These are phyloP conservation scores for Archips crataeganus DNA, from an alignment of 2,888 invertebrate species.

Conservation along the genomic window DNA sequence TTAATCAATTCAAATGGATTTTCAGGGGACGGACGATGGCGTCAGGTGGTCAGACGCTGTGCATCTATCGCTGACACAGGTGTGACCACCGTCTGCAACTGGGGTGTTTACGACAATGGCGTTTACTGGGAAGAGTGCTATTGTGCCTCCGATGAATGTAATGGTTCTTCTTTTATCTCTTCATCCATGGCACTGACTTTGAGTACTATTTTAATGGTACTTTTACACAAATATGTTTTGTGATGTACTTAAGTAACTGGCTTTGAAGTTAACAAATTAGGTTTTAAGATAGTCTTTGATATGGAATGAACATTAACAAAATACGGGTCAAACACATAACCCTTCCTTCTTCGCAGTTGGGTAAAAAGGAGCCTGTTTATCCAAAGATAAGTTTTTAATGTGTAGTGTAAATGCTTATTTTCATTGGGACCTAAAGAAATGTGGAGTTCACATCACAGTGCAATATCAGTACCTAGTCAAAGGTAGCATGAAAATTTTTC, in stretches of 20 bases:
- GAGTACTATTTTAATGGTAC: slow-evolving; percentile 44
- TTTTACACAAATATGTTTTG: slow-evolving; percentile 41
- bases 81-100: slow-evolving; percentile 97
- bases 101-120: slow-evolving; percentile 97
- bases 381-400: no score
- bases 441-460: no score
- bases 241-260: slow-evolving; percentile 39
- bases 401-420: no score
- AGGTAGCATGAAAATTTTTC: no score
- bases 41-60: slow-evolving; percentile 95
- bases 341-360: no score
- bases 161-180: slow-evolving; percentile 70
- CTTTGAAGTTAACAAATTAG: slow-evolving; percentile 18
- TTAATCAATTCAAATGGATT: not conserved
- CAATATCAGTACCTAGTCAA: no score
- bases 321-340: no score
- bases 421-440: no score
- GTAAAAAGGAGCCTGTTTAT: no score
- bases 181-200: slow-evolving; percentile 58
- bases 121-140: slow-evolving; percentile 99
- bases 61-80: slow-evolving; percentile 96
- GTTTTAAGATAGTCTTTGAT: not conserved
- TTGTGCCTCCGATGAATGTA: slow-evolving; percentile 96
- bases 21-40: slow-evolving; percentile 97
- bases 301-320: no score